phyloP scores from a whole-genome alignment of 2,113 vertebrate species.

The Acrocephalus kingi region DNA sequence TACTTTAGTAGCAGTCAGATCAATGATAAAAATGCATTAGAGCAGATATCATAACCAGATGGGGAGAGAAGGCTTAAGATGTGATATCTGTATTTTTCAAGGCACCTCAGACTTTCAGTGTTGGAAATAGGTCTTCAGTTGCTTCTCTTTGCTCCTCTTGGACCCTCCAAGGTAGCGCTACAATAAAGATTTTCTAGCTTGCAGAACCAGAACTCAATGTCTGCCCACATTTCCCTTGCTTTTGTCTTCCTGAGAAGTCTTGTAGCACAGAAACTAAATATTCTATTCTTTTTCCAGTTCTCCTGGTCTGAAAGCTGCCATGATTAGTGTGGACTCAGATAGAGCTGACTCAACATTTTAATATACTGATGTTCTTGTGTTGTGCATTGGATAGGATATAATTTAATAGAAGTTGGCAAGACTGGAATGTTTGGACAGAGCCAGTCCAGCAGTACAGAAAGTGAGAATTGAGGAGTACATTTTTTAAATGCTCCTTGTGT shows the following conservation, averaged over 20 bases:
- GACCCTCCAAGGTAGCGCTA: neutral
- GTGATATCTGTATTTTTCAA: neutral
- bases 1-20: neutral
- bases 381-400: neutral
- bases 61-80: neutral
- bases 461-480: neutral
- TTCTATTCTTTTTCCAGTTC: neutral
- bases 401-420: constrained; percentile 7
- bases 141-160: neutral
- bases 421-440: constrained; percentile 5
- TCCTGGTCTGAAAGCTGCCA: neutral
- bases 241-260: neutral
- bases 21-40: neutral
- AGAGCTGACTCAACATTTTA: neutral
- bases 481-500: constrained; percentile 1
- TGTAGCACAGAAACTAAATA: neutral
- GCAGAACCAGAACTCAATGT: neutral
- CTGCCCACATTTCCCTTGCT: neutral
- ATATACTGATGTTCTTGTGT: constrained; percentile 17
- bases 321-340: neutral
- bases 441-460: neutral
- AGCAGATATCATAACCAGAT: neutral
- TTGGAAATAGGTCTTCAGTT: neutral
- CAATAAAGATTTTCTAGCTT: neutral
- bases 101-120: neutral